These are phyloP conservation scores for Ibycter americanus DNA, from an alignment of 2,797 vertebrate genomes.

Conservation along the genomic window DNA sequence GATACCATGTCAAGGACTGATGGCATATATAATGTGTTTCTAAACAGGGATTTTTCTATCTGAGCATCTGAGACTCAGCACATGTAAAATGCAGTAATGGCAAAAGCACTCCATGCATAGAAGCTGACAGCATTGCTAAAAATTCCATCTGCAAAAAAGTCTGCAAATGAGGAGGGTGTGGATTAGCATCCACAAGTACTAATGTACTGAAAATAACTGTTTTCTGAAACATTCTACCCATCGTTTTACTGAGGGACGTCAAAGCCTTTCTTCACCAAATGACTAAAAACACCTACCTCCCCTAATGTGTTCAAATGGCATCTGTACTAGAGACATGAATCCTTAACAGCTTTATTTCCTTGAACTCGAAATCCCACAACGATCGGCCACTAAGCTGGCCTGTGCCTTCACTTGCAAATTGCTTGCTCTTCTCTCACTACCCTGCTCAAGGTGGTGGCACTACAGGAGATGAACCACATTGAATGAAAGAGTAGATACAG, in stretches of 20 bases:
- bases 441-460: background rate
- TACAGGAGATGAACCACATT: background rate
- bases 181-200: background rate
- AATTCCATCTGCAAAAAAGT: background rate
- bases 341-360: background rate
- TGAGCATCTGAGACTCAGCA: background rate
- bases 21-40: background rate
- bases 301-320: background rate
- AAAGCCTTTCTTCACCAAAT: background rate
- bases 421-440: background rate
- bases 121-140: conserved; percentile 11
- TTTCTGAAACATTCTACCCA: background rate
- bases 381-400: background rate
- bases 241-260: background rate
- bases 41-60: background rate
- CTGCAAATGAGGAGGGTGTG: background rate
- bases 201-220: background rate
- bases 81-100: background rate
- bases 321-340: background rate
- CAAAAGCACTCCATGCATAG: background rate
- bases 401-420: background rate
- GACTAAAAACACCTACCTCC: background rate
- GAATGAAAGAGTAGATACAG: background rate
- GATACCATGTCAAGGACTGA: background rate
- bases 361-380: background rate